phyloP scores from a whole-genome alignment of 2,113 vertebrate genomes.

The Gavialis gangeticus region DNA sequence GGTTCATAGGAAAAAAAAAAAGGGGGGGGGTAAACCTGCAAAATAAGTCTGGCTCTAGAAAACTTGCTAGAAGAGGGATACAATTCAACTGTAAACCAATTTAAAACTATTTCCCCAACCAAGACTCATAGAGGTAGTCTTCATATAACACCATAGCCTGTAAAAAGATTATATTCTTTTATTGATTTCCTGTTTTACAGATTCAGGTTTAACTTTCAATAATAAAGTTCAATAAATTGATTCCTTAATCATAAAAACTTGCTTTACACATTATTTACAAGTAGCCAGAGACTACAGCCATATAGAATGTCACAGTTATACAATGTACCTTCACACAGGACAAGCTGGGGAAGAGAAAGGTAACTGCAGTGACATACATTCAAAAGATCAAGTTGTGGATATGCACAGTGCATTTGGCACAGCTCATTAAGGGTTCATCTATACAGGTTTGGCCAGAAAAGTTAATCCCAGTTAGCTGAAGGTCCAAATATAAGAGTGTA shows the following conservation, averaged over 20 bases:
- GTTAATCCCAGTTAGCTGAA: constrained; percentile 32
- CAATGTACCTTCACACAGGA: constrained; percentile 56
- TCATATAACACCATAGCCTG: constrained; percentile 71
- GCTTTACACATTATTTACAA: constrained; percentile 84
- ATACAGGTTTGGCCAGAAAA: constrained; percentile 41
- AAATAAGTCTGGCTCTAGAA: not conserved
- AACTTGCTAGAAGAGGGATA: not conserved
- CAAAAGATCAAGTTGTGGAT: constrained; percentile 64
- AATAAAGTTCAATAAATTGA: constrained; percentile 82
- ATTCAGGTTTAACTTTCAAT: constrained; percentile 75
- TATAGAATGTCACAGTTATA: constrained; percentile 69
- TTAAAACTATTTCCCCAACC: not conserved
- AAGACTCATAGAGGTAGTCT: not conserved
- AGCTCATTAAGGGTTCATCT: constrained; percentile 39
- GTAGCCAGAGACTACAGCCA: constrained; percentile 69
- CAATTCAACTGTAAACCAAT: not conserved
- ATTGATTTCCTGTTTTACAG: constrained; percentile 78
- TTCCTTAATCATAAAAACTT: constrained; percentile 82
- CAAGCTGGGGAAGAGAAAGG: constrained; percentile 12
- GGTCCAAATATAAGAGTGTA: not conserved
- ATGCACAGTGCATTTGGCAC: constrained; percentile 82
- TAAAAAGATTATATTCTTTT: constrained; percentile 82
- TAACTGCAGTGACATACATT: constrained; percentile 70
- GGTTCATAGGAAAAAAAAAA: not conserved
- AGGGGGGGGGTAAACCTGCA: not conserved